These are phyloP conservation scores for Picathartes gymnocephalus DNA, from an alignment of 2,113 vertebrate genomes.

Conservation along the genomic window DNA sequence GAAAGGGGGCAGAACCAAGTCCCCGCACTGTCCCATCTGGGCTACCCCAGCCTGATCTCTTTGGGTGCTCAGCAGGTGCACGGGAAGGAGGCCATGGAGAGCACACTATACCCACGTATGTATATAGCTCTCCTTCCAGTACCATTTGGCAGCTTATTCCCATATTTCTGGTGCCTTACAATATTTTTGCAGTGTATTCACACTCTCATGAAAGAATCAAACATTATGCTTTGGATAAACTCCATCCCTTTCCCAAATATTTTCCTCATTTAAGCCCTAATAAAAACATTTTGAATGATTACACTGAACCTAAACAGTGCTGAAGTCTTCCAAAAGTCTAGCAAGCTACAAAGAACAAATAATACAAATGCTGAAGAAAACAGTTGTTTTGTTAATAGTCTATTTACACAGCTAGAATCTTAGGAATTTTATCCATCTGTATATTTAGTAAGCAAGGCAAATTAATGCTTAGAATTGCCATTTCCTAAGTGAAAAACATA, in stretches of 20 bases:
- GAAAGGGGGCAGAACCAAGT: background rate
- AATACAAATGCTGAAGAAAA: background rate
- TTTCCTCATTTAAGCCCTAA: background rate
- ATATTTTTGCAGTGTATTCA: background rate
- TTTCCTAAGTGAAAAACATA: constrained; percentile 3
- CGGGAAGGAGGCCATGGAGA: background rate
- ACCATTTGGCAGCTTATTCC: background rate
- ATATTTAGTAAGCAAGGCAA: constrained; percentile 12
- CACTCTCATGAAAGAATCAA: background rate
- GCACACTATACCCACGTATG: background rate
- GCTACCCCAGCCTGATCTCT: background rate
- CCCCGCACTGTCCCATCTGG: background rate
- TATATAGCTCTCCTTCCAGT: background rate
- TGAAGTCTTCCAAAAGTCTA: background rate
- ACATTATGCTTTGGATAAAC: background rate
- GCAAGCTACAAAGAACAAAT: constrained; percentile 14
- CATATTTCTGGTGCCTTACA: background rate
- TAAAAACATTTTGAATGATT: constrained; percentile 1
- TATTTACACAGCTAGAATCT: constrained; percentile 41
- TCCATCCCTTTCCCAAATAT: background rate
- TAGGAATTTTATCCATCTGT: background rate
- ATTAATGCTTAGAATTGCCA: background rate
- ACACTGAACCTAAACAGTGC: background rate
- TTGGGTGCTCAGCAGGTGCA: background rate
- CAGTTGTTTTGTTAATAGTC: constrained; percentile 20